Evolutionary conservation across 2,113 vertebrate genomes (phyloP).

Genomic region (Phalacrocorax brasilianus): DNA sequence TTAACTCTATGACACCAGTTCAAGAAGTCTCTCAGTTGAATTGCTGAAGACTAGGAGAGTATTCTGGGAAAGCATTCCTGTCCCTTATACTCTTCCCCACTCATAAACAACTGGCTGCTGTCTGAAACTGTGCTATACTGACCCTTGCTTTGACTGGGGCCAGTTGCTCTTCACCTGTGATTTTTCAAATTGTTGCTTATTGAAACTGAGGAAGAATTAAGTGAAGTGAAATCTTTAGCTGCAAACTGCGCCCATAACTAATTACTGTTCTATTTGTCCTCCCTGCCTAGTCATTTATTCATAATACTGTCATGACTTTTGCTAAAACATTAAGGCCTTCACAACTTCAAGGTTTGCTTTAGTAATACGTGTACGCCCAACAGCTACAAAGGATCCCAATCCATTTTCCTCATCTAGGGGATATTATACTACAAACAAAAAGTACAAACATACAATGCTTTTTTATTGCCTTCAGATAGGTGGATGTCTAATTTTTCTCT

Average conservation of each 20-base stretch:
- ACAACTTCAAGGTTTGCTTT: neutral
- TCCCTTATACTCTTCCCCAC: neutral
- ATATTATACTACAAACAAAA: neutral
- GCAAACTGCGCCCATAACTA: neutral
- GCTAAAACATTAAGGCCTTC: neutral
- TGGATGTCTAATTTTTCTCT: neutral
- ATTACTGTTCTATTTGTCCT: neutral
- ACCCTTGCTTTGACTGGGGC: accelerated
- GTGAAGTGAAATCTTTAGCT: neutral
- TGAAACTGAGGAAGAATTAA: neutral
- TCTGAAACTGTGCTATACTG: neutral
- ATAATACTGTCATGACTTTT: neutral
- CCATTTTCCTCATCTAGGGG: neutral
- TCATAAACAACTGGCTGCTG: neutral
- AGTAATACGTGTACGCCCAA: neutral
- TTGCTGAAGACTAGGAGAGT: neutral
- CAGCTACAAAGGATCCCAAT: neutral
- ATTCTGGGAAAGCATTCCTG: neutral
- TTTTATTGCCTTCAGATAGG: neutral
- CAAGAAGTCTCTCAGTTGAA: neutral
- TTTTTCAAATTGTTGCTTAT: neutral
- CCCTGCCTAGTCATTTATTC: neutral
- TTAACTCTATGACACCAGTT: neutral
- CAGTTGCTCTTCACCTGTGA: neutral
- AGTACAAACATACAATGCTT: neutral